These are phyloP conservation scores for Diarsia dahlii DNA, from an alignment of 2,888 invertebrate genomes.

Conservation along the genomic window DNA sequence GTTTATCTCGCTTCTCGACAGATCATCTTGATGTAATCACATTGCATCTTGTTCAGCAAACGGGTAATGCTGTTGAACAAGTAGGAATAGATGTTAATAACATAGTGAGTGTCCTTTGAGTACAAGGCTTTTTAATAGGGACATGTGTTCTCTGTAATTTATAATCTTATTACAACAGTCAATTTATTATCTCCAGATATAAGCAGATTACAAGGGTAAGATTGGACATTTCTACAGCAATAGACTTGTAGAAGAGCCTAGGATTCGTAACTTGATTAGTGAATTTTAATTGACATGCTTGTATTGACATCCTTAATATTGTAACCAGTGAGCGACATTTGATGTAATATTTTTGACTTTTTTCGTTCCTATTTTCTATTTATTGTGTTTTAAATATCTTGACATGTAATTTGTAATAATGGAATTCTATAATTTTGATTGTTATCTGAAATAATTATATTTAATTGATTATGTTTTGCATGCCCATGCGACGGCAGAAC, in stretches of 20 bases:
- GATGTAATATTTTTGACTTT: no score
- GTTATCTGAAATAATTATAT: no score
- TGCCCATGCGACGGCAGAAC: no score
- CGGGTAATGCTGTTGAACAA: slow-evolving; percentile 27
- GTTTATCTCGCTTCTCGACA: slow-evolving; percentile 20
- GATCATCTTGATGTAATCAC: slow-evolving; percentile 43
- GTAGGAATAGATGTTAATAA: slow-evolving; percentile 48
- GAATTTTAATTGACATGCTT: no score
- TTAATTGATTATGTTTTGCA: no score
- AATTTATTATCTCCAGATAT: slow-evolving; percentile 14
- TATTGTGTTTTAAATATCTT: no score
- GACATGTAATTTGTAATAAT: no score
- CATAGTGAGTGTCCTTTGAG: slow-evolving; percentile 8
- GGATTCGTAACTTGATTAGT: slow-evolving; percentile 26
- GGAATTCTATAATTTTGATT: no score
- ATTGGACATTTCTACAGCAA: slow-evolving; percentile 10
- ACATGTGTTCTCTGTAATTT: slow-evolving; percentile 12
- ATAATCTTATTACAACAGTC: slow-evolving; percentile 1
- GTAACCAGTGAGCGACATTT: no score
- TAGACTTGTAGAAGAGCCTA: neutral
- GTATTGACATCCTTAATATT: no score
- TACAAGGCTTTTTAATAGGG: slow-evolving; percentile 20
- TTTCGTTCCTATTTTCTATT: no score
- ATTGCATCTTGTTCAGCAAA: slow-evolving; percentile 38
- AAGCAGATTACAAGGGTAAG: neutral